Evolutionary conservation across 2,797 vertebrate genomes (phyloP), one percentile per base, ranked within the genome.

Genomic region (Myotis myotis): DNA sequence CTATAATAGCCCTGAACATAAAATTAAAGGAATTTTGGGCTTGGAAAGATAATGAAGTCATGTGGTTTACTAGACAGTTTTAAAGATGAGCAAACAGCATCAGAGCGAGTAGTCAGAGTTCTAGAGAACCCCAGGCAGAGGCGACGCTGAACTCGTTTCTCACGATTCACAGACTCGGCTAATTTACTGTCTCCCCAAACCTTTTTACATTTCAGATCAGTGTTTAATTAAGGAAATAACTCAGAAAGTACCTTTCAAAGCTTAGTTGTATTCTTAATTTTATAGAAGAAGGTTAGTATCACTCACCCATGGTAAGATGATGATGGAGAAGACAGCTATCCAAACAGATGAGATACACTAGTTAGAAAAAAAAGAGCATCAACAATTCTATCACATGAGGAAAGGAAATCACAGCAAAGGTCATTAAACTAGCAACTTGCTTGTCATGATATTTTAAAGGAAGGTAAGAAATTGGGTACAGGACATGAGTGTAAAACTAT

Each of bases 381-480:
- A 33, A 16, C 23, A 87, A 33, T 25, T 71, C 55, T 85, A 3
- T 78, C 70, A 17, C 68, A 30, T 3, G 5, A 75, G 60, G 23
- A 36, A 89, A 95, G 80, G 74, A 89, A 93, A 72, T 89, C 60
- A 81, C 8, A 84, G 36, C 30, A 90, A 84, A 62, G 11, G 20
- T 22, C 36, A 79, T 55, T 62, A 81, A 94, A 71, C 51, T 64
- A 8, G 9, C 47, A 86, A 91, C 87, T 86, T 94, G 25, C 36
- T 94, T 74, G 41, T 88, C 85, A 60, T n/a, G 20, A 38, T 95
- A 57, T 74, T 94, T 95, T 90, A 74, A 88, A 60, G 30, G 79
- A 30, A 93, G 41, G 3, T 49, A 89, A 88, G 55, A 82, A 57
- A 44, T 47, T 36, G 60, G 87, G 11, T 86, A 53, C 13, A 92